Base-by-base conservation (phyloP, 2,113 vertebrate species). In the Sceloporus undulatus region DNA sequence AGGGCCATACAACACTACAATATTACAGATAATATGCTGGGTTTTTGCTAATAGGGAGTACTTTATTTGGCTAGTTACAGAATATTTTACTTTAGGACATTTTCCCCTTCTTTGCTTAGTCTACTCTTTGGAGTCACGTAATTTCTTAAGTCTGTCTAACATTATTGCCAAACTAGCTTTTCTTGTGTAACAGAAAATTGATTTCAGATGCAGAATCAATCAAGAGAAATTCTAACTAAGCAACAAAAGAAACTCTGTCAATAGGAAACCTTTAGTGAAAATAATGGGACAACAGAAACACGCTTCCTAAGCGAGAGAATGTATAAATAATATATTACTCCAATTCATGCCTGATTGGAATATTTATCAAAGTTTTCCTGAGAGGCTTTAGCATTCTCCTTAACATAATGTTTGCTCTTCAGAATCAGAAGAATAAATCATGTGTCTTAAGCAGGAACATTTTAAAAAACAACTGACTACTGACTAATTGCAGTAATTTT, bases 281-380 rank as follows among this genome's bases (percentile, higher is more conserved):
- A 92, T 25, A 87, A 91, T 87, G 79, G 80, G 76, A 91, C 91
- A 42, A 90, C 29, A 86, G 79, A 90, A 79, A 78, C 68, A 82
- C 84, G 80, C 80, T 52, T 82, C 42, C 80, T 77, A 83, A 88
- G 90, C 87, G 91, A 89, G 74, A 93, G 92, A 92, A 83, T 13
- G 91, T 0, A 18, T 85, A 87, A 94, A 83, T 75, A 89, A 91
- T 85, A 90, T 4, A 70, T 92, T 85, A 86, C 18, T 54, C 70
- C 81, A 48, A 87, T 54, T 68, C 90, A 89, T 42, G 89, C 80
- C 71, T 71, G 90, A 92, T 62, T 87, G 48, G 5, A 87, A 86
- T 76, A 54, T 34, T 86, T 87, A 86, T 68, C 85, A 86, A 82
- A 65, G 71, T 56, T 2, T 59, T 90, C 73, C 86, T 89, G 16